Evolutionary conservation across 2,113 vertebrate genomes (phyloP), one percentile per base, ranked within the genome.

Genomic region (Zingel zingel): DNA sequence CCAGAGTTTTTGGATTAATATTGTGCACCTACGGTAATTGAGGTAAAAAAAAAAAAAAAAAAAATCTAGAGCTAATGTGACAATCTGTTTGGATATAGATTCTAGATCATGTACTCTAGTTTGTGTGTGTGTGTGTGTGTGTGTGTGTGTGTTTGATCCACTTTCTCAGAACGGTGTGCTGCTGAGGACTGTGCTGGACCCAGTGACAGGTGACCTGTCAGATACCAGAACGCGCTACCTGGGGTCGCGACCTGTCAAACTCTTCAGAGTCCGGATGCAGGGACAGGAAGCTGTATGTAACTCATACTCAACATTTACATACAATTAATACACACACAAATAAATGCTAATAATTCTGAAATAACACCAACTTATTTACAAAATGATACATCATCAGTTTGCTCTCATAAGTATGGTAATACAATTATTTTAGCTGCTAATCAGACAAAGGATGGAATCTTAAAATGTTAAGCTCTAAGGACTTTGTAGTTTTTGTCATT

Each of bases 231-330:
- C 98, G 58, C 94, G 98, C 5, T 99, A 99, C 82, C 91, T 99
- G 5, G 98, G 98, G 0, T 99, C 98, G 0, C 95, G 98, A 57
- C 98, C 98, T 0, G 98, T 99, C 90, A 99, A 99, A 64, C 97
- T 99, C 70, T 99, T 99, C 88, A 95, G 98, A 66, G 98, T 99
- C 83, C 93, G 97, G 74, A 99, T 99, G 98, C 98, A 99, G 94
- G 98, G 97, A 78, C 98, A 99, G n/a, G 98, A 99, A 89, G 98
- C 98, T 77, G 98, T 99, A 94, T 93, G 98, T 96, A 16, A n/a
- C 53, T 16, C 7, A 1, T 0, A 43, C 10, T 43, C 2, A 43
- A 15, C 0, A 39, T 39, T 58, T 64, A 5, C 1, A 27, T 50
- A 11, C 30, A 33, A 66, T 65, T 33, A 57, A 54, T 16, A 64